A percentile compares a stretch with the other conserved stretches of the same genome.
Evolutionary conservation across 2,888 invertebrate species (phyloP).

Genomic region (Macrophya alboannulata): DNA sequence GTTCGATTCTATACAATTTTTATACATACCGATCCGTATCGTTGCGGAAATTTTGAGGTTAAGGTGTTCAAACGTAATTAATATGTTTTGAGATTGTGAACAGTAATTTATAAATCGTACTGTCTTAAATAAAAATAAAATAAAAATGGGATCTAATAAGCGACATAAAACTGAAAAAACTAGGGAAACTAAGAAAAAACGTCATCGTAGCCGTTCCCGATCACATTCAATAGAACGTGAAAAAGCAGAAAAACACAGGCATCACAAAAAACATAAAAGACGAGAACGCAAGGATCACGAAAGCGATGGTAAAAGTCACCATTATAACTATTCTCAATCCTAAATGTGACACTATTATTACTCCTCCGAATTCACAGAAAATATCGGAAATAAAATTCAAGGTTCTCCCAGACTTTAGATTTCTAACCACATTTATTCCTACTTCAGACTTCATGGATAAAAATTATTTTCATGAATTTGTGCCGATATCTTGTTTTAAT

Average conservation of each 20-base stretch:
- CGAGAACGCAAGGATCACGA: constrained; percentile 78
- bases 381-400: neutral
- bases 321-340: neutral
- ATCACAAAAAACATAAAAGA: constrained; percentile 78
- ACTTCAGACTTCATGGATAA: neutral
- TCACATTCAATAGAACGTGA: constrained; percentile 79
- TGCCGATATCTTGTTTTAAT: neutral
- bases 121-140: neutral
- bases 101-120: neutral
- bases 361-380: neutral
- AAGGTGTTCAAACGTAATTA: constrained; percentile 29
- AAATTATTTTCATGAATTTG: neutral
- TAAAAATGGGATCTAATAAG: constrained; percentile 86
- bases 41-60: constrained; percentile 28
- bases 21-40: neutral
- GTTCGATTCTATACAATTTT: neutral
- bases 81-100: constrained; percentile 28
- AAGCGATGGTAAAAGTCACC: constrained; percentile 75
- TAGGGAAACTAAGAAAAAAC: constrained; percentile 85
- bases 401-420: neutral
- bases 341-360: neutral
- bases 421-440: neutral
- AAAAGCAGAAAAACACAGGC: constrained; percentile 76
- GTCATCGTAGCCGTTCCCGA: constrained; percentile 84
- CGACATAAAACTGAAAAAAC: constrained; percentile 85